These are phyloP conservation scores for Oenanthe oenanthe DNA, from an alignment of 2,113 vertebrate genomes.

Conservation along the genomic window DNA sequence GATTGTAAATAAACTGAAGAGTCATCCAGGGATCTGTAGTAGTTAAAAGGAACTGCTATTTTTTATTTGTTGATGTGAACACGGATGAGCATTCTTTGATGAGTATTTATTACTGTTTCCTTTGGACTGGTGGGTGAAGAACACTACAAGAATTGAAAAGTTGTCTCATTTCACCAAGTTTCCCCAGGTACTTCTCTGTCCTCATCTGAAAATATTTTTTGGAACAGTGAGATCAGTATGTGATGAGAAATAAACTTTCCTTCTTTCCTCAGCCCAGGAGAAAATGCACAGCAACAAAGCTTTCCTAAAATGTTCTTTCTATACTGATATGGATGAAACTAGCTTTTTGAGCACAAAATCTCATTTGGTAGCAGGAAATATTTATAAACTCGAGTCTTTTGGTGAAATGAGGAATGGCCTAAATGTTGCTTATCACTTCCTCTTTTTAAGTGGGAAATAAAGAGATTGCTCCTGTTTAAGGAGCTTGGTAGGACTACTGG, in stretches of 20 bases:
- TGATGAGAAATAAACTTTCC: neutral
- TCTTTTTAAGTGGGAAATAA: neutral
- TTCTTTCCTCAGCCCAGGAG: neutral
- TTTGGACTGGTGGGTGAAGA: neutral
- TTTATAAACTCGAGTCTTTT: neutral
- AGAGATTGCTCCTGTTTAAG: neutral
- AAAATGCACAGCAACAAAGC: neutral
- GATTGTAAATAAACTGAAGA: slow-evolving; percentile 12
- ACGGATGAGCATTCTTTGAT: slow-evolving; percentile 30
- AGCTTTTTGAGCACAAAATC: neutral
- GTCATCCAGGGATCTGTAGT: neutral
- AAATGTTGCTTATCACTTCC: neutral
- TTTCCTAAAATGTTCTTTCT: neutral
- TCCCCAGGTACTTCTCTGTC: neutral
- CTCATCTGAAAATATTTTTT: neutral
- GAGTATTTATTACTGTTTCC: slow-evolving; percentile 18
- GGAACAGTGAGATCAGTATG: neutral
- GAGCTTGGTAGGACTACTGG: neutral
- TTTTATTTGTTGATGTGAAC: slow-evolving; percentile 32
- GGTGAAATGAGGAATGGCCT: neutral
- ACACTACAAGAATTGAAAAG: neutral
- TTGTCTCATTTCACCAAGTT: neutral
- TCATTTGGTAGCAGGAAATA: neutral
- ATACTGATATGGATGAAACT: neutral
- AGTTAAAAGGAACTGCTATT: slow-evolving; percentile 1